Base-by-base conservation (phyloP, 2,113 vertebrate genomes). In the Anhinga anhinga region DNA sequence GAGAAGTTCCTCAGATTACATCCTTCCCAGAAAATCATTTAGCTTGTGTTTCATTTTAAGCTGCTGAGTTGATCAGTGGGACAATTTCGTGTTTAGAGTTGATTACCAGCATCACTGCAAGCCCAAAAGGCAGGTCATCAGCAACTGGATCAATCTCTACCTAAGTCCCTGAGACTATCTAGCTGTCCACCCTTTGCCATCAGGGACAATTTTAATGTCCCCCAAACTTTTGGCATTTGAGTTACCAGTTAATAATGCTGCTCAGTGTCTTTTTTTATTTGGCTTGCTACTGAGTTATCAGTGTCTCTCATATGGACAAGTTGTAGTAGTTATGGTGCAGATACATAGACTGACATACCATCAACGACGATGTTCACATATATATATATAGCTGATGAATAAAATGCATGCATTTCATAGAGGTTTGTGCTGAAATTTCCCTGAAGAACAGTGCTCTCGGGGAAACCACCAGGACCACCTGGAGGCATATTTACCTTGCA, bases 1-100 rank as follows among this genome's bases (percentile, higher is more conserved):
- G 91, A 95, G 67, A 93, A 78, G 56, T 88, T 92, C 79, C 82
- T 93, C 90, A 84, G 87, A 80, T 38, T 67, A 80, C 58, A 69
- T 65, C 74, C 42, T 52, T 76, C 59, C 49, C 45, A 92, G 76
- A 50, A 85, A 83, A 77, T 42, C 23, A 50, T 34, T 88, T 82
- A 73, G 44, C 19, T 82, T 0, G 0, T 58, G 16, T 56, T 85
- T 93, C 34, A 76, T 76, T 90, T 94, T 42, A 89, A 91, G 44
- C 45, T 89, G 45, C 66, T 80, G 25, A 73, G 70, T 80, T 10
- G 1, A 87, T 77, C 56, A 50, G 49, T 58, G 65, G 65, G 78
- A 93, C 78, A 76, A 58, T 85, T 89, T 89, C 52, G 83, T 88
- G 27, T 36, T 45, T 53, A 26, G 45, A 66, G 62, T 30, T 73